phyloP scores from a whole-genome alignment of 2,888 invertebrate species.

The Xestoiulus laeticollis region DNA sequence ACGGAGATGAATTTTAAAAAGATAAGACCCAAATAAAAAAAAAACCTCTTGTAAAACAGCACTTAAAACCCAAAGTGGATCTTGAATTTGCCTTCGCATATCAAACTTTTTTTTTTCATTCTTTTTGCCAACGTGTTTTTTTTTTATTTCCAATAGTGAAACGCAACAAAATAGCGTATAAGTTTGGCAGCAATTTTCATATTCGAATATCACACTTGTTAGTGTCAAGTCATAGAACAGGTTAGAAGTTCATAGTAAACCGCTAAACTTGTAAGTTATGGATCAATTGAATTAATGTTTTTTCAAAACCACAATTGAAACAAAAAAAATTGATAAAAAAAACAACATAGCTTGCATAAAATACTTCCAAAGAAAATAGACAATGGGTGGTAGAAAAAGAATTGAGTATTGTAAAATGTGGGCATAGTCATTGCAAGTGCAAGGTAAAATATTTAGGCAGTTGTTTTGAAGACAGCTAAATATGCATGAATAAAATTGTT shows the following conservation, averaged over 20 bases:
- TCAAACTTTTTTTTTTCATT: background rate
- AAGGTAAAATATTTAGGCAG: background rate
- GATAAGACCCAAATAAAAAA: slow-evolving; percentile 41
- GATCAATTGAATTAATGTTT: slow-evolving; percentile 43
- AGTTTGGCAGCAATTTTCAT: slow-evolving; percentile 19
- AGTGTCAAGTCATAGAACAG: slow-evolving; percentile 13
- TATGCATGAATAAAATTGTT: background rate
- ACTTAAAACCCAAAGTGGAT: slow-evolving; percentile 43
- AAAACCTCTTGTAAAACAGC: background rate
- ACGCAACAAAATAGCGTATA: slow-evolving; percentile 1
- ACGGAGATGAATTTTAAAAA: slow-evolving; percentile 43
- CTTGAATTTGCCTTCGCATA: slow-evolving; percentile 40
- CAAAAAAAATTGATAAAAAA: background rate
- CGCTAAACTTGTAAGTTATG: slow-evolving; percentile 12
- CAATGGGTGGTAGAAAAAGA: background rate
- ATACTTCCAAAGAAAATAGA: background rate
- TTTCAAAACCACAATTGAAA: background rate
- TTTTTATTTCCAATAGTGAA: background rate
- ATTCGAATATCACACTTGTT: slow-evolving; percentile 39
- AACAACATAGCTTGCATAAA: background rate
- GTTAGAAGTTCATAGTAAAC: slow-evolving; percentile 22
- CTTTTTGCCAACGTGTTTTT: background rate
- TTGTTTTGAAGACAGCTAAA: background rate
- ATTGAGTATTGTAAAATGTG: background rate
- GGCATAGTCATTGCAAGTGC: background rate